phyloP scores from a whole-genome alignment of 2,888 invertebrate species.

The Nomada hirtipes region DNA sequence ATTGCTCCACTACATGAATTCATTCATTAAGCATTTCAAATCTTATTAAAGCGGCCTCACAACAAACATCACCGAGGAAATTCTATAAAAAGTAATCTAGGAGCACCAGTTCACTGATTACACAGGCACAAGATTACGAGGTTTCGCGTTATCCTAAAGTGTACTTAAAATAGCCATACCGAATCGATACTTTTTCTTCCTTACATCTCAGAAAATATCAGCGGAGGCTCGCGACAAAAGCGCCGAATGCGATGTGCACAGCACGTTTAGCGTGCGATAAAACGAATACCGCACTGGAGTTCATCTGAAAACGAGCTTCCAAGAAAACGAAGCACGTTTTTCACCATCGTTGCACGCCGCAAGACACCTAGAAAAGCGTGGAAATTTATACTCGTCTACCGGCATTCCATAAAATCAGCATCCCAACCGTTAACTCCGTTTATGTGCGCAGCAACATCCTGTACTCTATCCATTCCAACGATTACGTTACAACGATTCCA shows the following conservation, averaged over 20 bases:
- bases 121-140: neutral
- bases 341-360: too few species aligned
- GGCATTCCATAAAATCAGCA: neutral
- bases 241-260: too few species aligned
- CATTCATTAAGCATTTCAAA: too few species aligned
- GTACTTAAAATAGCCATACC: neutral
- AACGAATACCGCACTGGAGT: too few species aligned
- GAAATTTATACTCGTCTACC: neutral
- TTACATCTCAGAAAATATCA: too few species aligned
- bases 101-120: too few species aligned
- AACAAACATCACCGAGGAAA: neutral
- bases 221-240: too few species aligned
- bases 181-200: too few species aligned
- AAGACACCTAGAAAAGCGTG: neutral
- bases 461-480: neutral
- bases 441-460: neutral
- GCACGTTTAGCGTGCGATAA: too few species aligned
- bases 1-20: too few species aligned
- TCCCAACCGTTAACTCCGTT: neutral
- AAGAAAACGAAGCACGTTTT: too few species aligned
- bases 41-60: neutral
- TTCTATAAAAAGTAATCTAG: neutral
- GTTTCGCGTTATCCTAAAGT: neutral
- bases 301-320: too few species aligned
- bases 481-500: neutral